A percentile compares a stretch with the other conserved stretches of the same genome.
Evolutionary conservation across 2,888 invertebrate species (phyloP).

Genomic region (Phengaris alcon): DNA sequence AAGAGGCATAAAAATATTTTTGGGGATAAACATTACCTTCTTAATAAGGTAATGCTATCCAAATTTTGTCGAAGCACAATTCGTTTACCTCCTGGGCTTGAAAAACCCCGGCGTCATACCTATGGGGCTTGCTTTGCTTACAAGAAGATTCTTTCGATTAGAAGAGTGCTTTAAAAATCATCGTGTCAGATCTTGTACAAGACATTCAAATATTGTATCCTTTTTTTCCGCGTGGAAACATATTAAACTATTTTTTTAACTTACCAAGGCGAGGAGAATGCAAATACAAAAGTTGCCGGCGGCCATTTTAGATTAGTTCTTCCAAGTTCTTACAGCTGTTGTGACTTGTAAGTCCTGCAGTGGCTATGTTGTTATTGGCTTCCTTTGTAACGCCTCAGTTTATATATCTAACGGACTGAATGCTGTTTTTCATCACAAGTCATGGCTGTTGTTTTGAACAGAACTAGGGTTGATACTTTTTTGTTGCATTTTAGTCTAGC

Average conservation of each 20-base stretch:
- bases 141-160: too few relatives aligned
- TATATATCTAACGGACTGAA: background rate
- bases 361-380: background rate
- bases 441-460: background rate
- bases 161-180: too few relatives aligned
- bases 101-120: too few relatives aligned
- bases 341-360: background rate
- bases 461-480: background rate
- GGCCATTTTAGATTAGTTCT: conserved; percentile 35
- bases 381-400: background rate
- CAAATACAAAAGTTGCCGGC: conserved; percentile 36
- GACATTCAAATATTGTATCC: too few relatives aligned
- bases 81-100: too few relatives aligned
- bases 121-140: too few relatives aligned
- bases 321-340: background rate
- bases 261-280: conserved; percentile 40
- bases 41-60: too few relatives aligned
- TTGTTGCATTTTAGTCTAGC: background rate
- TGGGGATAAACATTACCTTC: too few relatives aligned
- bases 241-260: conserved; percentile 1
- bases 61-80: too few relatives aligned
- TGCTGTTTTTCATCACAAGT: background rate
- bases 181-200: too few relatives aligned
- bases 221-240: too few relatives aligned
- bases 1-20: conserved; percentile 21